Conservation (phyloP, 2,888 invertebrate genomes). For the Hemithea aestivaria region DNA sequence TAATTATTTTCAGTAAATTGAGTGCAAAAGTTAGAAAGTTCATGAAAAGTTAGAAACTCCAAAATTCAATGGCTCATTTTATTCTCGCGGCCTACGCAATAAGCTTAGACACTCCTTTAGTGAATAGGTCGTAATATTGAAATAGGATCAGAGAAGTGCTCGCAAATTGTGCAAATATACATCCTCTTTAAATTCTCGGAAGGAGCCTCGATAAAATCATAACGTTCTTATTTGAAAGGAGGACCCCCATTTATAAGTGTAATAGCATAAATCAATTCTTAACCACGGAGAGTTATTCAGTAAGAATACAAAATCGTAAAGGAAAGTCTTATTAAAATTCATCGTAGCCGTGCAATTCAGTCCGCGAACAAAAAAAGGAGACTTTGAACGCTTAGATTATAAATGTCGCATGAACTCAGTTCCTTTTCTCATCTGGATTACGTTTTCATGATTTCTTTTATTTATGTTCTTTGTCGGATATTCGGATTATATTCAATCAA, state of each 20-base stretch:
- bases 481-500: no score
- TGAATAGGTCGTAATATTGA: conserved; percentile 5
- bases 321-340: conserved; percentile 53
- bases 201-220: conserved; percentile 25
- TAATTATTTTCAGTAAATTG: no score
- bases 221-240: conserved; percentile 37
- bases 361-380: conserved; percentile 38
- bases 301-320: conserved; percentile 53
- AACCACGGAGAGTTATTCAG: conserved; percentile 43
- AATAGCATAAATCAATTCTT: conserved; percentile 58
- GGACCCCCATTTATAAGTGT: conserved; percentile 43
- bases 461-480: no score
- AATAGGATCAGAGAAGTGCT: conserved; percentile 1
- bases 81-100: no score
- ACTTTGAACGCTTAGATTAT: conserved; percentile 36
- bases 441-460: no score
- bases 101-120: no score
- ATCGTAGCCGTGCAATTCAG: conserved; percentile 46
- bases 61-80: no score
- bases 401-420: conserved; percentile 25
- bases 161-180: conserved; percentile 3
- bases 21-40: no score
- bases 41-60: no score
- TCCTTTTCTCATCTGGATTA: conserved; percentile 5
- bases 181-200: conserved; percentile 18